phyloP scores from a whole-genome alignment of 2,113 vertebrate species.

The Benitochromis conjunctus region DNA sequence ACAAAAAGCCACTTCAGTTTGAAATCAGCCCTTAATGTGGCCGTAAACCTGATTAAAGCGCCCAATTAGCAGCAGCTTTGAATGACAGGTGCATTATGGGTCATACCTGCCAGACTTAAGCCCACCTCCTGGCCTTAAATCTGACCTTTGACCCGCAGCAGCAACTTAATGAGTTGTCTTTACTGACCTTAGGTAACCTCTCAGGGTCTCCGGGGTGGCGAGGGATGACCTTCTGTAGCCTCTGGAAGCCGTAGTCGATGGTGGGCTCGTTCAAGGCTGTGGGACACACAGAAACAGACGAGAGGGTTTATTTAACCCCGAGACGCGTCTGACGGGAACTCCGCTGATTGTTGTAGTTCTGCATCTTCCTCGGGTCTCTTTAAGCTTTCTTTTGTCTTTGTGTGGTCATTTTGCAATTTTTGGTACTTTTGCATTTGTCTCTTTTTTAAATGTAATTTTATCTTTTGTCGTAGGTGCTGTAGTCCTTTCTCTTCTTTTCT shows the following conservation, averaged over 20 bases:
- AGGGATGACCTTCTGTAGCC: slow-evolving; percentile 90
- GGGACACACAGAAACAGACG: neutral
- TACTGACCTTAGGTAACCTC: slow-evolving; percentile 87
- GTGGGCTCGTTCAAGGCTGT: slow-evolving; percentile 76
- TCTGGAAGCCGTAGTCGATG: slow-evolving; percentile 93
- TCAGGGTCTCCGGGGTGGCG: slow-evolving; percentile 88
- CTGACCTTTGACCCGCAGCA: neutral
- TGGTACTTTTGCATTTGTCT: neutral
- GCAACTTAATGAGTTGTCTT: neutral
- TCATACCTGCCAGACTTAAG: neutral
- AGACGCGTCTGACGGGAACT: neutral
- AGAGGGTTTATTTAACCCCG: neutral
- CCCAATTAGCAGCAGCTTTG: neutral
- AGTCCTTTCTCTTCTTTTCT: neutral
- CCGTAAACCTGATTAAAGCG: neutral
- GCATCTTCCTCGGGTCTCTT: neutral
- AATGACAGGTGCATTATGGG: slow-evolving; percentile 17
- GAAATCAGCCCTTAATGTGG: neutral
- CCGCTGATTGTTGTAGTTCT: neutral
- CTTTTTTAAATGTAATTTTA: neutral
- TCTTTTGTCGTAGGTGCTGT: neutral
- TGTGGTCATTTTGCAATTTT: neutral
- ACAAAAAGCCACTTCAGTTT: slow-evolving; percentile 11
- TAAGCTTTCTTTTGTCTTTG: neutral
- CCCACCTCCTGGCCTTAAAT: neutral